Base-by-base conservation (phyloP, 2,797 vertebrate species). In the Macropodus opercularis region DNA sequence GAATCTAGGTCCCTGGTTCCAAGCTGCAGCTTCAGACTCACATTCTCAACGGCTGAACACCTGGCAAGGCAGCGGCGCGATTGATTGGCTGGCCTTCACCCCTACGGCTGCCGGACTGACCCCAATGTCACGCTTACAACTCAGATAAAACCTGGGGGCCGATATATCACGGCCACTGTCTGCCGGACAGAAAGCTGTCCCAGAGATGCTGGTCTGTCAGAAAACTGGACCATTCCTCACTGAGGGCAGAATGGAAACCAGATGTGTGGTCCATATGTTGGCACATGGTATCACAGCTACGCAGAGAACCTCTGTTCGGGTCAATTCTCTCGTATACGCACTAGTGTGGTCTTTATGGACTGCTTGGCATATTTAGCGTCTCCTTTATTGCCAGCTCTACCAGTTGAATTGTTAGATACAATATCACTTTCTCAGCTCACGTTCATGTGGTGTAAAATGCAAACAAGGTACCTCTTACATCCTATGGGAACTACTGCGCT, bases 91-190 rank as follows among this genome's bases (percentile, higher is more conserved):
- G 58, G 65, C 48, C 75, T 44, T 77, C 62, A 49, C 44, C 72
- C 63, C 59, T 27, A 46, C 14, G 34, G 80, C 46, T 53, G 59
- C 57, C 63, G 51, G 58, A 42, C 57, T 54, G 67, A 81, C 68
- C 70, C 60, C 3, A 6, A 59, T 11, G 57, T 35, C 31, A 2
- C 15, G 21, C 71, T 78, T 23, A 47, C 43, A 69, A 63, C 56
- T 21, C 51, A 75, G 85, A 88, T 88, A 85, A 87, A 83, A 61
- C 72, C 70, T 55, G 73, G 76, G 23, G 51, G 68, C 41, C 35
- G 11, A 84, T 91, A 81, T 72, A 85, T 90, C 82, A 85, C 31
- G 68, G 53, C 39, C 42, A 5, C 24, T 6, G 51, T 56, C 68
- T 57, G 50, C 35, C 50, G 50, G 79, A 83, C 66, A 47, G 43